Evolutionary conservation across 2,113 vertebrate genomes (phyloP).

Genomic region (Pterocles burchelli): DNA sequence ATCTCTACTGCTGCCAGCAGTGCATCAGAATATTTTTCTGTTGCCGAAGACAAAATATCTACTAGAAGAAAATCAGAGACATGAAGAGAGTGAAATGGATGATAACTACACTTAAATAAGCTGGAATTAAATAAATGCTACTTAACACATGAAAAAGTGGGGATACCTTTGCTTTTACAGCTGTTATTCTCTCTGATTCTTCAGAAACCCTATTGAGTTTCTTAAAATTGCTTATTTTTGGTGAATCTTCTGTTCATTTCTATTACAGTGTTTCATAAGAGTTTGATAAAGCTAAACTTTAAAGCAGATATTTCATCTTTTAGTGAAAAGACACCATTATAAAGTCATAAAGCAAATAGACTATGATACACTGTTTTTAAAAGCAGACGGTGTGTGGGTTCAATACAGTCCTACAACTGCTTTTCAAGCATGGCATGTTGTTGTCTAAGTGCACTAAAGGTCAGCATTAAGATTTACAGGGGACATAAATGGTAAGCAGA

Average conservation of each 20-base stretch:
- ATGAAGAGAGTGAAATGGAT: neutral
- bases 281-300: neutral
- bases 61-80: neutral
- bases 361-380: neutral
- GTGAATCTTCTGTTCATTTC: neutral
- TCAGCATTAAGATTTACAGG: neutral
- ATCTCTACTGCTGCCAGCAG: neutral
- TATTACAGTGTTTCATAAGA: neutral
- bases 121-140: neutral
- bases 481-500: neutral
- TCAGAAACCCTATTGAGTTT: neutral
- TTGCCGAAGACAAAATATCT: neutral
- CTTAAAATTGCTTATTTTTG: neutral
- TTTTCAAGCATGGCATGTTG: neutral
- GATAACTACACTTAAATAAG: neutral
- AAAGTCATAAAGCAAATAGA: neutral
- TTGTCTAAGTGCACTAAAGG: neutral
- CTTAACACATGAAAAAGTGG: neutral
- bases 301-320: neutral
- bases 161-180: neutral
- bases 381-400: neutral
- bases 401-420: neutral
- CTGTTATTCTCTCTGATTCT: neutral
- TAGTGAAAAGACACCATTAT: neutral
- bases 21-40: constrained; percentile 21